Evolutionary conservation across 53 echinoderm and acorn worm species (phyloP).

Genomic region (Crossaster papposus): DNA sequence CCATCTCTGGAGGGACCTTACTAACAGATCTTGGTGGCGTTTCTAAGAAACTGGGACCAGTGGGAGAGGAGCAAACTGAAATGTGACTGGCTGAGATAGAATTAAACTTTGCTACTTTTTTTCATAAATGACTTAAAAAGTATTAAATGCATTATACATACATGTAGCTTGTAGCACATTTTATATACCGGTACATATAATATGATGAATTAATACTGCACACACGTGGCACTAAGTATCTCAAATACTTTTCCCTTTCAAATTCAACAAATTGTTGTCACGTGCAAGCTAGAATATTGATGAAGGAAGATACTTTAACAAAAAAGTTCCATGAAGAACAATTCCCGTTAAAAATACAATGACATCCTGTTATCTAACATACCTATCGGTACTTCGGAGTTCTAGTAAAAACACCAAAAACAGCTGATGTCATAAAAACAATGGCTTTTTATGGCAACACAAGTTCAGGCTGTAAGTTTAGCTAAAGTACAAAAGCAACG

Average conservation of each 20-base stretch:
- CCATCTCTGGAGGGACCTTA: background rate
- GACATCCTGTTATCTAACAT: background rate
- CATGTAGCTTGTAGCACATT: background rate
- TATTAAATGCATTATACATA: too few species aligned
- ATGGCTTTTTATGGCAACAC: background rate
- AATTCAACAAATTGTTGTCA: background rate
- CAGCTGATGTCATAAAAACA: background rate
- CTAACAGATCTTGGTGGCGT: background rate
- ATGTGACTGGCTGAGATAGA: background rate
- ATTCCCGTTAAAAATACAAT: background rate
- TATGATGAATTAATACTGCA: background rate
- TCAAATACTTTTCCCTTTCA: background rate
- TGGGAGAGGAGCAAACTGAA: background rate
- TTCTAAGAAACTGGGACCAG: slow-evolving; percentile 26
- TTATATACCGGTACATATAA: background rate
- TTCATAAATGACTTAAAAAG: background rate
- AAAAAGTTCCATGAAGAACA: background rate
- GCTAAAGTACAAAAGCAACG: background rate
- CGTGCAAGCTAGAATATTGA: background rate
- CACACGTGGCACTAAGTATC: background rate
- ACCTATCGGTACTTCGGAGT: too few species aligned
- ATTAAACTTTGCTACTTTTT: background rate
- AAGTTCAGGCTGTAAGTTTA: too few species aligned
- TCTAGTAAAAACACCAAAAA: background rate
- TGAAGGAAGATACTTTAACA: background rate